Evolutionary conservation across 53 echinoderm and acorn worm genomes (phyloP).

Genomic region (Apostichopus leukothele): DNA sequence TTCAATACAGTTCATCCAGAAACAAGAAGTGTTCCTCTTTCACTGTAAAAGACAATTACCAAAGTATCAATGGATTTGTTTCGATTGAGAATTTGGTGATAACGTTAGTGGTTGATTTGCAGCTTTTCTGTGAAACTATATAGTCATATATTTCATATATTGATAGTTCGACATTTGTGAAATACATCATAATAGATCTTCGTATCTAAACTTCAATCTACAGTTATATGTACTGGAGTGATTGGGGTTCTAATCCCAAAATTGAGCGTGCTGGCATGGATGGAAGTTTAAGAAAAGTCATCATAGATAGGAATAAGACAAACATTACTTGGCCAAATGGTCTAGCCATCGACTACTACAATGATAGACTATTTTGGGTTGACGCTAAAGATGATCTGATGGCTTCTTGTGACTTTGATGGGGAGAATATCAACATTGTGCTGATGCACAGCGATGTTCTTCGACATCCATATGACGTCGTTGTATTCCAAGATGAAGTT

Average conservation of each 20-base stretch:
- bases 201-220: neutral
- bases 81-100: no score
- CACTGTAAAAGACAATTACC: no score
- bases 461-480: slow-evolving; percentile 82
- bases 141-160: no score
- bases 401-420: slow-evolving; percentile 72
- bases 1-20: no score
- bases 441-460: slow-evolving; percentile 55
- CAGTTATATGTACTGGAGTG: slow-evolving; percentile 92
- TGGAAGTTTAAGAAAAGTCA: slow-evolving; percentile 52
- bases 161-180: no score
- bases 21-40: no score
- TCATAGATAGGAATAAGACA: slow-evolving; percentile 42
- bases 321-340: slow-evolving; percentile 92
- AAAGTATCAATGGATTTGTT: no score
- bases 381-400: slow-evolving; percentile 85
- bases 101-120: no score
- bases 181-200: no score
- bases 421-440: slow-evolving; percentile 58
- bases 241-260: slow-evolving; percentile 77
- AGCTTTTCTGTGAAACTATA: no score
- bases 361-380: slow-evolving; percentile 79
- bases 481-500: slow-evolving; percentile 84
- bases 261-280: slow-evolving; percentile 96
- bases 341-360: slow-evolving; percentile 77